Evolutionary conservation across 2,113 vertebrate genomes (phyloP), one percentile per base, ranked within the genome.

Genomic region (Thunnus maccoyii): DNA sequence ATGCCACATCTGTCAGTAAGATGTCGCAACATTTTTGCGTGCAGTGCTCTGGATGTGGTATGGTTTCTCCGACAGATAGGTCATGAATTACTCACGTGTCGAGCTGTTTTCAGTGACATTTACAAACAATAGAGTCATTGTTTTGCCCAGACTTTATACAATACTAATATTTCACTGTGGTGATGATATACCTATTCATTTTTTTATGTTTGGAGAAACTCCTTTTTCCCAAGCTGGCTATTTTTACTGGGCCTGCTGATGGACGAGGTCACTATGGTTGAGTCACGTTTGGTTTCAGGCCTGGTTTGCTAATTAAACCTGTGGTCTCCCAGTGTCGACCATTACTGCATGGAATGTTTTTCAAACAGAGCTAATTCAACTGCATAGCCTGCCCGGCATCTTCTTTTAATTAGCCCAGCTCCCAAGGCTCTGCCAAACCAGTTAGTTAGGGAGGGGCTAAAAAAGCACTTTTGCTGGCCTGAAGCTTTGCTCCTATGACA

Each of bases 301-400:
- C 93, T 94, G 94, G 93, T 94, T 93, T 92, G 93, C 91, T 95
- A 94, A 95, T 95, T 95, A 94, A 95, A 94, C 93, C 91, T 93
- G 93, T 83, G 94, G 93, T 92, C 86, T 89, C 86, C 91, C 93
- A 92, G 92, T 91, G 86, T 92, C 88, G 92, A 91, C 92, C 93
- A 92, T 95, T 93, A 92, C 93, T 88, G 92, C 92, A 92, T 88
- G 89, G 88, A 95, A 93, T 94, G 94, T 94, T 95, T 93, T 94
- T 94, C 86, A 93, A 94, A 94, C 94, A 67, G 87, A 94, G 87
- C 89, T 90, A 92, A 93, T 88, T 92, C 90, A 91, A 90, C 89
- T 85, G 82, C 89, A 86, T 66, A 82, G 91, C 90, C 90, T 91
- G 87, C 81, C 91, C 90, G 77, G 89, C 85, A 84, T 94, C 90